Evolutionary conservation across 2,888 invertebrate species (phyloP), one percentile per base, ranked within the genome.

Genomic region (Leptopilina syphax): DNA sequence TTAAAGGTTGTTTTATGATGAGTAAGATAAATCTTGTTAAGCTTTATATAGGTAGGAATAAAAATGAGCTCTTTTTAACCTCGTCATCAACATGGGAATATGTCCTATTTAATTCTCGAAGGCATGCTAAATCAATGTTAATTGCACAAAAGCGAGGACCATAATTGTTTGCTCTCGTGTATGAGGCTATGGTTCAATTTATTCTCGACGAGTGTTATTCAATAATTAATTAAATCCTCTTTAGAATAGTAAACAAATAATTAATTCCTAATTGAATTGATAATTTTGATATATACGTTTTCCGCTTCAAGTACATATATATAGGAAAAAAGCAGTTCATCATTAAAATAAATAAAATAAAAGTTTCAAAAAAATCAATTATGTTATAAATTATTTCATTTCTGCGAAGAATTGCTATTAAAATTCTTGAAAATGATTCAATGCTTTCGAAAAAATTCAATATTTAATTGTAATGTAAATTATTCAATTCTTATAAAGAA

Each of bases 141-240:
- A 65, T 65, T 65, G 65, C 34, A 65, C 34, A 65, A 41, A 65
- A 65, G 41, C 41, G 65, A 34, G 41, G 65, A 13, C 10, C 65
- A 34, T 34, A 65, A 65, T 65, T 65, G 65, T 65, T 65, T 65
- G 65, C 27, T 65, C 65, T 12, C 27, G 65, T 34, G 12, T 34
- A 34, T 34, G 34, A 65, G 24, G 7, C 63, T 24, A 44, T 44
- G 65, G 13, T 65, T 8, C 63, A 63, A 63, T 63, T 63, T 63
- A 63, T 63, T 7, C 24, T 24, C 63, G 24, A 63, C 18, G 24
- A 63, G 63, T 63, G 63, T 63, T 63, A 63, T 63, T 63, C 63
- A 63, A 66, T 66, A 66, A 66, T 66, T 41, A 66, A 66, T 66
- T 41, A 41, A 50, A 66, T 66, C 41, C 66, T 66, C 34, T 66